A percentile compares a stretch with the other conserved stretches of the same genome.
phyloP scores from a whole-genome alignment of 2,113 vertebrate genomes.

The Poeciliopsis prolifica region DNA sequence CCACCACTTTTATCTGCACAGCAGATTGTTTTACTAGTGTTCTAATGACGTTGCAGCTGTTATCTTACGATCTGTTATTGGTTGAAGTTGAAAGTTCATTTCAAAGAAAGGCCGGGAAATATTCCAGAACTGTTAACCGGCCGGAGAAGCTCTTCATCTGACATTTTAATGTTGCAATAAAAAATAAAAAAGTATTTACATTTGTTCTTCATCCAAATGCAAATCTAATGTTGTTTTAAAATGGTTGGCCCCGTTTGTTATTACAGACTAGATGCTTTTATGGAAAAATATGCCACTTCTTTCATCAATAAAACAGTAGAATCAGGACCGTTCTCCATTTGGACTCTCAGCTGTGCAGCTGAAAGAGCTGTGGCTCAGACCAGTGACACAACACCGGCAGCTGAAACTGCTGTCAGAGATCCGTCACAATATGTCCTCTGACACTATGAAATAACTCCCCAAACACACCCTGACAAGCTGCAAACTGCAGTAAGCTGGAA shows the following conservation, averaged over 20 bases:
- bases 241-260: neutral
- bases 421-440: conserved; percentile 18
- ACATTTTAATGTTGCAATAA: too few species aligned
- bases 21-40: neutral
- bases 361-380: neutral
- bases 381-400: conserved; percentile 21
- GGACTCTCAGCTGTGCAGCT: conserved; percentile 24
- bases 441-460: conserved; percentile 10
- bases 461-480: conserved; percentile 18
- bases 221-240: neutral
- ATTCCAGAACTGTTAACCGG: too few species aligned
- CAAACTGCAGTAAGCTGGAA: neutral
- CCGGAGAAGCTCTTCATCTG: too few species aligned
- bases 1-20: neutral
- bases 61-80: neutral
- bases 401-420: conserved; percentile 19
- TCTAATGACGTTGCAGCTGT: neutral
- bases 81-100: neutral
- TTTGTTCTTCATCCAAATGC: neutral
- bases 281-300: neutral
- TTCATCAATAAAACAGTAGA: neutral
- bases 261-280: neutral
- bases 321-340: neutral
- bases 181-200: too few species aligned
- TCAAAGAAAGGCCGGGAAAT: neutral